Evolutionary conservation across 2,797 vertebrate genomes (phyloP).

Genomic region (Darevskia mixta): DNA sequence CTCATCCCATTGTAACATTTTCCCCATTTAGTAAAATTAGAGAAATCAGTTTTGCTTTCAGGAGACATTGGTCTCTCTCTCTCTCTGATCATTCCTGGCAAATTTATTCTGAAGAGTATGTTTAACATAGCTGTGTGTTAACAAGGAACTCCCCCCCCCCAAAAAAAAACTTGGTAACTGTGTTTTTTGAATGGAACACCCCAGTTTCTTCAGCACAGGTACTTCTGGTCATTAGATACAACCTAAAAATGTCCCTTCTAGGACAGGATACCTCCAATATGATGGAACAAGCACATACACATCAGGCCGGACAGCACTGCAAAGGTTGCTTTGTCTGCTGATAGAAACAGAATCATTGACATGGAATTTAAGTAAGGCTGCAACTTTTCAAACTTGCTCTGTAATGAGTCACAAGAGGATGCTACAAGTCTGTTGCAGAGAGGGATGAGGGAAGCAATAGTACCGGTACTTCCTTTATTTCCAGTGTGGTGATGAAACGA

Average conservation of each 20-base stretch:
- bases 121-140: not conserved
- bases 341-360: not conserved
- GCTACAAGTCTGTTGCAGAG: conserved; percentile 4
- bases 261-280: conserved; percentile 9
- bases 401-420: conserved; percentile 28
- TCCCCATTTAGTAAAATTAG: no score
- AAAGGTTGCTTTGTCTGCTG: conserved; percentile 2
- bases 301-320: not conserved
- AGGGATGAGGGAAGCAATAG: not conserved
- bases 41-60: no score
- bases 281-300: not conserved
- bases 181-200: not conserved
- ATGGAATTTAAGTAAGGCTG: not conserved
- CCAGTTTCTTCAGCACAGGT: not conserved
- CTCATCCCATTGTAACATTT: no score
- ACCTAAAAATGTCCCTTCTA: conserved; percentile 15
- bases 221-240: not conserved
- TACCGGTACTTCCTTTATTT: conserved; percentile 56
- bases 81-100: not conserved
- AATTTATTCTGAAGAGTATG: not conserved
- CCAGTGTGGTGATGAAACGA: conserved; percentile 35
- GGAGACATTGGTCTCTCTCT: no score
- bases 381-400: conserved; percentile 9
- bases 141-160: not conserved
- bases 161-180: not conserved